A percentile compares a stretch with the other conserved stretches of the same genome.
These are phyloP conservation scores for Alethe castanea DNA, from an alignment of 2,113 vertebrate species.

Conservation along the genomic window DNA sequence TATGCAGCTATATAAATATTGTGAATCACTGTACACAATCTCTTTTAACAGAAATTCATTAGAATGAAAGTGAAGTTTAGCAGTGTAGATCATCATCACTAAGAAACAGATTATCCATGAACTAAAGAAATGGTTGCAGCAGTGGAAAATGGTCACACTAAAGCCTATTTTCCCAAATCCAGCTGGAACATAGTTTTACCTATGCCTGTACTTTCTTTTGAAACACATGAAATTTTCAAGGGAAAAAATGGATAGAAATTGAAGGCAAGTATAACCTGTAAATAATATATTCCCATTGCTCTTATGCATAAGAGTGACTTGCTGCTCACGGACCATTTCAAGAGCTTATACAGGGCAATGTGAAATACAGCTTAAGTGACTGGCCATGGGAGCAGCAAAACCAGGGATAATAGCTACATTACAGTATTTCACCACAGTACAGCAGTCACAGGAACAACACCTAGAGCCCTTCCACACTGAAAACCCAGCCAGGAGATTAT, in stretches of 20 bases:
- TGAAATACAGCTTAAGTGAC: not conserved
- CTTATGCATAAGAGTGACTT: not conserved
- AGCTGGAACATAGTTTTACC: not conserved
- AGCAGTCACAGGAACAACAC: not conserved
- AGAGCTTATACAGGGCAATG: not conserved
- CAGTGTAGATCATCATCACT: not conserved
- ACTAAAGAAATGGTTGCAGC: not conserved
- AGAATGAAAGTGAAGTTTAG: not conserved
- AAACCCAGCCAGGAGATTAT: not conserved
- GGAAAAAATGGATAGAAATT: not conserved
- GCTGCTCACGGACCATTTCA: fast-evolving
- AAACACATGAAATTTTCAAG: not conserved
- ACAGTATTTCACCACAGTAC: not conserved
- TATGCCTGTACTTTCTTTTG: not conserved
- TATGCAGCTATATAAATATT: not conserved
- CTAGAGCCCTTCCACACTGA: not conserved
- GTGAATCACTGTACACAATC: not conserved
- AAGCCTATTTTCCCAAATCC: not conserved
- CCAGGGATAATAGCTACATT: not conserved
- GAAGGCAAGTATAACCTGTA: not conserved
- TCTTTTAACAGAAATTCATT: not conserved
- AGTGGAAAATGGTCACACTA: not conserved
- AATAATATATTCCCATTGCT: not conserved
- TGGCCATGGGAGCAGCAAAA: not conserved
- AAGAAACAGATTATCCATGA: not conserved